Base-by-base conservation (phyloP, 2,888 invertebrate genomes). In the Drosophila barbarae region DNA sequence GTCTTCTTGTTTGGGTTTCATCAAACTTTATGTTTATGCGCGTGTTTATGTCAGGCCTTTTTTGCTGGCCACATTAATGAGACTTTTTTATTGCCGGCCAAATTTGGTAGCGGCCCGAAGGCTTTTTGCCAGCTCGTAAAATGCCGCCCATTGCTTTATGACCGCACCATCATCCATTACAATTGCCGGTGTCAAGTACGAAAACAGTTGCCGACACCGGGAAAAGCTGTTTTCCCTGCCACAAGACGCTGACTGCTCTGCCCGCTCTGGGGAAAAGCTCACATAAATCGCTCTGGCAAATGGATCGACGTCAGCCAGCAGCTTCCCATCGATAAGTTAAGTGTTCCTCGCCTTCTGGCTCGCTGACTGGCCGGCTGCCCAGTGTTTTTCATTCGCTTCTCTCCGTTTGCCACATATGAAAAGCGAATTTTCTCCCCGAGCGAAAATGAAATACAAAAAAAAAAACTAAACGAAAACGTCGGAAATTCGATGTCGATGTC, bases 341-440 rank as follows among this genome's bases (percentile, higher is more conserved):
- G 35, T 54, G 56, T 59, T 38, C 52, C 38, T 44, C 15, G 6
- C 32, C 42, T 23, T 23, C 23, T 23, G 26, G 8, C 32, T 38
- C 36, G 5, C 26, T 23, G 21, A 5, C 23, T 26, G 21, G 23
- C 23, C 23, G 30, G 12, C 30, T 30, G 30, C 32, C 46, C 21
- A 21, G 32, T 21, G 46, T 47, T 47, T 47, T 47, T 32, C 46
- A 13, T 12, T 32, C 60, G 38, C 52, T 44, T 52, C 36, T 53
- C 18, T 58, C 15, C 34, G 55, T 39, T 44, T 21, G 59, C 69
- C 78, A 75, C 82, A 84, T 69, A 79, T 79, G 79, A 79, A 84
- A 84, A 79, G 84, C 79, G 82, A 84, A 79, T 79, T 79, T 79
- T 79, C 79, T 81, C 74, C 74, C 76, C 69, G 65, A 82, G 73